Evolutionary conservation across 2,888 invertebrate genomes (phyloP), one percentile per base, ranked within the genome.

Genomic region (Tortrix viridana): DNA sequence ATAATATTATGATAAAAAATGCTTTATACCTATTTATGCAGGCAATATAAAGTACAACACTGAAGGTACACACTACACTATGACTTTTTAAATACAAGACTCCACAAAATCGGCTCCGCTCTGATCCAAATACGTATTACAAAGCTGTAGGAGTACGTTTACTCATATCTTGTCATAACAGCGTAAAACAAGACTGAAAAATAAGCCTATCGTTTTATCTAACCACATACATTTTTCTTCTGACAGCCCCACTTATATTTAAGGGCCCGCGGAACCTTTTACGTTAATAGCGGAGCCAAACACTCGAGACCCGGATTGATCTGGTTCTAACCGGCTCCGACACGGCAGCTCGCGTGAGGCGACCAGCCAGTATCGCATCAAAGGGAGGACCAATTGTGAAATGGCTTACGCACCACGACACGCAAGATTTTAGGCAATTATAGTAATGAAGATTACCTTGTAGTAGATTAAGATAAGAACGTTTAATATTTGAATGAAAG

Each of bases 241-340:
- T 44, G 55, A 49, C 50, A 55, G 22, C 20, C 44, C 49, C 37
- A 61, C 50, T 50, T 61, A 49, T 49, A 49, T 32, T 22, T n/a
- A 55, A 49, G 55, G 22, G 56, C 20, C 22, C n/a, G 50, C 48
- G 20, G 68, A 71, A 55, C 68, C 71, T 71, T 74, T 74, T 68
- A 70, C 72, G 70, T 70, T 75, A 79, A 79, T 74, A 72, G 72
- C 68, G 59, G 61, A 56, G 47, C 65, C 67, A 60, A 67, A 65
- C 62, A 64, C 55, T 56, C 37, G 18, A 55, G 61, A 66, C 56
- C 65, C 68, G 68, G 73, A 71, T 73, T 72, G 71, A 74, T 74
- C 73, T 69, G 71, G 67, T 70, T 68, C 65, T 70, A 74, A 70
- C 69, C 67, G 53, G 56, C 53, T 38, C 47, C 23, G 52, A 54